Percentiles rank a stretch among this genome's conserved stretches.
Conservation (phyloP, 2,888 invertebrate species). For the Apomyelois bistriatella region DNA sequence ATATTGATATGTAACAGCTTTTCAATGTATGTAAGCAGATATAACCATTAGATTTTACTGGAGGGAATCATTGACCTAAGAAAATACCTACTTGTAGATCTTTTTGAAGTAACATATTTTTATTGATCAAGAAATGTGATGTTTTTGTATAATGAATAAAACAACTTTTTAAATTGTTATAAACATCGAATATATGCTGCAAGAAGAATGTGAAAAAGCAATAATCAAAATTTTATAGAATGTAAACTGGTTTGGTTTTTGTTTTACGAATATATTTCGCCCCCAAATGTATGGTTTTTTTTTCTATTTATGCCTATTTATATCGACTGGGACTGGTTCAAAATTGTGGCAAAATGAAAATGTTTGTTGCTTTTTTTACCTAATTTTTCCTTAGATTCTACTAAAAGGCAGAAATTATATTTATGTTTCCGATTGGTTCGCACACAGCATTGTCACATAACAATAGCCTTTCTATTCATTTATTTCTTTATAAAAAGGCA, state of each 20-base stretch:
- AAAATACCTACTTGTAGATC: not conserved
- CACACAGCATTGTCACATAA: too few species aligned
- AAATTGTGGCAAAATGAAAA: slow-evolving; percentile 22
- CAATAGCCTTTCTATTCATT: too few species aligned
- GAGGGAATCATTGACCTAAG: not conserved
- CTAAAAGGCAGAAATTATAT: not conserved
- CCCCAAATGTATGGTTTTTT: slow-evolving; percentile 20
- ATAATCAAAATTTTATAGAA: not conserved
- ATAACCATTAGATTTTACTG: slow-evolving; percentile 1
- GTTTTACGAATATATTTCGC: not conserved
- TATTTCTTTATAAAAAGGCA: too few species aligned
- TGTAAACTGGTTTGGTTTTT: not conserved
- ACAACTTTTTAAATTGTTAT: slow-evolving; percentile 15
- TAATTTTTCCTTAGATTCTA: not conserved
- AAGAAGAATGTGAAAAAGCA: not conserved
- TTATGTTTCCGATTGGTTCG: too few species aligned
- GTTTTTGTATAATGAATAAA: slow-evolving; percentile 16
- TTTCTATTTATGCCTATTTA: not conserved
- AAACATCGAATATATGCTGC: slow-evolving; percentile 8
- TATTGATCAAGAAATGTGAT: slow-evolving; percentile 3
- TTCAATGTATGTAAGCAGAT: slow-evolving; percentile 17
- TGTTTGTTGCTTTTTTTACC: slow-evolving; percentile 14
- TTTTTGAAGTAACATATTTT: slow-evolving; percentile 8
- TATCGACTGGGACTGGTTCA: too few species aligned
- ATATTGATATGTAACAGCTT: slow-evolving; percentile 19